Percentiles rank a stretch among this genome's conserved stretches.
phyloP scores from a whole-genome alignment of 2,888 invertebrate genomes.

The Tipula unca region DNA sequence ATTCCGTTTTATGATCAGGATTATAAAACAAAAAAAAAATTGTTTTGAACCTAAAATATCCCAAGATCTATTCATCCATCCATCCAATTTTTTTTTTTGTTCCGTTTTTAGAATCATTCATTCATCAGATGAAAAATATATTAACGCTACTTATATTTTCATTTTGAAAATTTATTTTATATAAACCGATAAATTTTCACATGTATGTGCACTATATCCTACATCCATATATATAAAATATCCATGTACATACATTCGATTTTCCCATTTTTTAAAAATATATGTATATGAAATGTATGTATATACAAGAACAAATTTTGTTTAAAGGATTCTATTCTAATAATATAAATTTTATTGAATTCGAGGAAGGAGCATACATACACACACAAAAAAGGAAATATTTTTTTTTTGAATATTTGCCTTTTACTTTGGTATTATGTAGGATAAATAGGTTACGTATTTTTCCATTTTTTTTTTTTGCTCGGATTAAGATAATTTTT shows the following conservation, averaged over 20 bases:
- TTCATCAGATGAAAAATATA: conserved; percentile 9
- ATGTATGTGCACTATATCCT: neutral
- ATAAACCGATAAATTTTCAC: conserved; percentile 8
- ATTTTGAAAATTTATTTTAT: neutral
- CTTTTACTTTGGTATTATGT: neutral
- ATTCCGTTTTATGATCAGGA: neutral
- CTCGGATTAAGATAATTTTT: neutral
- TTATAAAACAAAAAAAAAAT: neutral
- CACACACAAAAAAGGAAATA: neutral
- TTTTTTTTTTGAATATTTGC: neutral
- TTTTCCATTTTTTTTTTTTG: neutral
- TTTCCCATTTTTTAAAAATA: neutral
- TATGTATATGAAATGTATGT: neutral
- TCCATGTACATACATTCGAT: neutral
- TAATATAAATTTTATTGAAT: neutral
- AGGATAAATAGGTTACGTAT: conserved; percentile 3
- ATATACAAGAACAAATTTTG: neutral
- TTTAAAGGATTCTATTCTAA: neutral
- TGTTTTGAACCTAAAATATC: neutral
- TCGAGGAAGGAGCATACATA: neutral
- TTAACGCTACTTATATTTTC: conserved; percentile 14
- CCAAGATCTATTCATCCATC: neutral
- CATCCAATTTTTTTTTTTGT: neutral
- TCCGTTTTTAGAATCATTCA: neutral
- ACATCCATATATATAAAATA: neutral